Conservation (phyloP, 2,797 vertebrate species). For the Crax fasciolata region DNA sequence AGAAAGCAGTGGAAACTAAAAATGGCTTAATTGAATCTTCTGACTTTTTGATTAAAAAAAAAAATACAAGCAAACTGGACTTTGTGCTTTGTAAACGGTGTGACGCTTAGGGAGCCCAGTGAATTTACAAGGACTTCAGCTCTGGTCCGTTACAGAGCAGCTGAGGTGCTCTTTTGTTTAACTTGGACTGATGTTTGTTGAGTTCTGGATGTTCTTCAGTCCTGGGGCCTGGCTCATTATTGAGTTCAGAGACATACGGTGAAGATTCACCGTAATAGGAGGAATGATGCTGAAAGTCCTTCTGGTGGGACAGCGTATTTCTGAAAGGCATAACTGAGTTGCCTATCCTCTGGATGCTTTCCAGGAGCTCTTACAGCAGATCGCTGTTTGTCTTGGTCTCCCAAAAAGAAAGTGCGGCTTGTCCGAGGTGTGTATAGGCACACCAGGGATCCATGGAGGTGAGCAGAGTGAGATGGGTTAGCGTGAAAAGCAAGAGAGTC, state of each 20-base stretch:
- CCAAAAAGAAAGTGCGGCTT: neutral
- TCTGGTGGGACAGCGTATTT: fast-evolving
- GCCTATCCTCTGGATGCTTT: neutral
- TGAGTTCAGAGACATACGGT: neutral
- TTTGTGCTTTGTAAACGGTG: neutral
- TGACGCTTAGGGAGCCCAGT: neutral
- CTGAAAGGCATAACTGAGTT: fast-evolving
- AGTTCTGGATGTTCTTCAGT: neutral
- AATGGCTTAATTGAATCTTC: neutral
- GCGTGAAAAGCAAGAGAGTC: neutral
- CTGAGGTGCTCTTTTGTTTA: neutral
- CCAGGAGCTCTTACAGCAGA: neutral
- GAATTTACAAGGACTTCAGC: neutral
- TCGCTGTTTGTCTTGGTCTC: neutral
- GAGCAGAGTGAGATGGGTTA: neutral
- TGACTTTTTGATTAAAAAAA: neutral
- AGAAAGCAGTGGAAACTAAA: neutral
- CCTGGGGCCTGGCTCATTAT: neutral
- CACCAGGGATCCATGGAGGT: neutral
- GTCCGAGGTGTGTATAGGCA: neutral
- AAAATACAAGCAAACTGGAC: neutral
- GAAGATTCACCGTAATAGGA: neutral
- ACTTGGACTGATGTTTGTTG: neutral
- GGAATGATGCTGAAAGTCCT: neutral
- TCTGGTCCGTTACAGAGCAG: neutral